Conservation (phyloP, 2,797 vertebrate genomes). For the Manis crassicaudata region DNA sequence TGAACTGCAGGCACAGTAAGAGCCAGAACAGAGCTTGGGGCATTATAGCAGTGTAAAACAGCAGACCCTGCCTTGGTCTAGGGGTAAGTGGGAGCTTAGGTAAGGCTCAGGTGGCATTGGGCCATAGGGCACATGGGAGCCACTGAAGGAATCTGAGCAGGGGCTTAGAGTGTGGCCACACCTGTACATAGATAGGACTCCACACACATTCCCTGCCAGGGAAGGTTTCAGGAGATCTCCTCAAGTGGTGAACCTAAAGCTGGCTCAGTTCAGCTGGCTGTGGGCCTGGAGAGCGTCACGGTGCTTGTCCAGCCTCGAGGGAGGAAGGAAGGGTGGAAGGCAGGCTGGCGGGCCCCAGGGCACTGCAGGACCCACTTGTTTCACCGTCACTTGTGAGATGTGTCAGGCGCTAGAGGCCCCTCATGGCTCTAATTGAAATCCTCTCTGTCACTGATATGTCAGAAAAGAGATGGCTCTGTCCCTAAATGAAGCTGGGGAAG, state of each 20-base stretch:
- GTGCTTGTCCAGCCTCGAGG: neutral
- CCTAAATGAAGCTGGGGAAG: conserved; percentile 81
- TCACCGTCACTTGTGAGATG: conserved; percentile 55
- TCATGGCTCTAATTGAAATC: conserved; percentile 83
- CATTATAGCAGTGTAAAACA: neutral
- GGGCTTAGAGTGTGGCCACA: neutral
- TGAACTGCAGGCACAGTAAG: neutral
- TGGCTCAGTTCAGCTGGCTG: neutral
- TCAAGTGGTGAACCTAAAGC: neutral
- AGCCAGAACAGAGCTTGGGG: neutral
- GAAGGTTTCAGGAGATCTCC: neutral
- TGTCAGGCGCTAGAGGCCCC: conserved; percentile 71
- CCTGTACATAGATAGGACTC: neutral
- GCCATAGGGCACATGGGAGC: neutral
- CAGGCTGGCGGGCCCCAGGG: conserved; percentile 60
- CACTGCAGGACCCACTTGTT: conserved; percentile 61
- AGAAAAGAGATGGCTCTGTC: conserved; percentile 68
- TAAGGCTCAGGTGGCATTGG: neutral
- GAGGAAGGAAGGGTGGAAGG: neutral
- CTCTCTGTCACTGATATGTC: conserved; percentile 83
- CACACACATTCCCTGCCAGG: neutral
- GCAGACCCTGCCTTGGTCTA: neutral
- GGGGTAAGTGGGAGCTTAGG: neutral
- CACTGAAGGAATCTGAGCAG: neutral
- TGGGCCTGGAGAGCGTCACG: neutral